Base-by-base conservation (phyloP, 2,888 invertebrate species). In the Drosophila infuscata region DNA sequence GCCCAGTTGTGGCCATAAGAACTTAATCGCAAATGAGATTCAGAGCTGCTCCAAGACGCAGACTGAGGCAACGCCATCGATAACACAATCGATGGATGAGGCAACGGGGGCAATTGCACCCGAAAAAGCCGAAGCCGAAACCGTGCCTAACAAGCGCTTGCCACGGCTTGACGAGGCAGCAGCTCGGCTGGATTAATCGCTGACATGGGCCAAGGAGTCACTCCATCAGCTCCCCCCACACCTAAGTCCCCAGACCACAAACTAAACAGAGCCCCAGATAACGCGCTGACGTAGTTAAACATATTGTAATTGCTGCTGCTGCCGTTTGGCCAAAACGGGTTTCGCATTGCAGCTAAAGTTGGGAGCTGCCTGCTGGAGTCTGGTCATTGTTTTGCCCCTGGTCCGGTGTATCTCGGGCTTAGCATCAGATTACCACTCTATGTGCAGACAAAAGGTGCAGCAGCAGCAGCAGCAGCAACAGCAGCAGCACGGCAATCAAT, bases 151-250 rank as follows among this genome's bases (percentile, higher is more conserved):
- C 89, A 89, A 85, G 89, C 88, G 71, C 79, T 70, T 67, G 64
- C 74, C 66, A 74, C 75, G 73, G 90, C 56, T 56, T 92, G 92
- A 92, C 91, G 92, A 91, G 91, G 91, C 89, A 89, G 83, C 89
- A 88, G 88, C 81, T 56, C 90, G 88, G 83, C 88, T 90, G 91
- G 91, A 92, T 92, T 92, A 92, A 92, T 92, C 93, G 92, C 83
- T 92, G 92, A 92, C 92, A 92, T 89, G 92, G 68, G 38, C 74
- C 76, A 70, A 35, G 64, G 49, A 49, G 41, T 62, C 46, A 46
- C 25, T 46, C 46, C 46, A 46, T 46, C 46, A 46, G 46, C 15
- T 25, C 46, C 46, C 38, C 46, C 46, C 20, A 38, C n/a, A 8
- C 46, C 15, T 3, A 8, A 46, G 15, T 12, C 38, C 41, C 64